phyloP scores from a whole-genome alignment of 2,888 invertebrate genomes.

The Trypoxylon attenuatum region DNA sequence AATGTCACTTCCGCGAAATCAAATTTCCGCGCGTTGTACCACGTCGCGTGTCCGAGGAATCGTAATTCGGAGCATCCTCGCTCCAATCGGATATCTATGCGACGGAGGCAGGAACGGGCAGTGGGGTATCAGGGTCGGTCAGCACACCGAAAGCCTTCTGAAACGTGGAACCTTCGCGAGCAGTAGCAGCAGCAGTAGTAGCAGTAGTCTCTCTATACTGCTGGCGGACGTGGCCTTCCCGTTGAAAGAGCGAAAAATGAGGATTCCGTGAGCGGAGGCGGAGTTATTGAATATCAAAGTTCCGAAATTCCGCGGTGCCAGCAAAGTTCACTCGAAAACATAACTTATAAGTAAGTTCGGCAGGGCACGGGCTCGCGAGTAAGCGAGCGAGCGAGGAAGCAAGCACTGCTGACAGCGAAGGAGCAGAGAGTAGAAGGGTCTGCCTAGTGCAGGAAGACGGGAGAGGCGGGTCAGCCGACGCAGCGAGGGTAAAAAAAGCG shows the following conservation, averaged over 20 bases:
- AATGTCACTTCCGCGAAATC: slow-evolving; percentile 57
- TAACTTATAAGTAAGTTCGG: slow-evolving; percentile 70
- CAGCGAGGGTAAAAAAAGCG: slow-evolving; percentile 49
- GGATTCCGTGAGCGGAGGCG: slow-evolving; percentile 43
- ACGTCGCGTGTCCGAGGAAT: slow-evolving; percentile 40
- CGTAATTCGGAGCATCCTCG: slow-evolving; percentile 28
- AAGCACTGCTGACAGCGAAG: slow-evolving; percentile 4
- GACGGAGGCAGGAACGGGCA: slow-evolving; percentile 12
- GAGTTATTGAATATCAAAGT: slow-evolving; percentile 72
- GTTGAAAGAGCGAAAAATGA: slow-evolving; percentile 54
- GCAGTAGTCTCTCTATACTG: slow-evolving; percentile 4
- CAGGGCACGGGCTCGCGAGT: slow-evolving; percentile 14
- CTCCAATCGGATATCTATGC: slow-evolving; percentile 33
- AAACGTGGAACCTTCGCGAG: too few relatives aligned
- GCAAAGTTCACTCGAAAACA: slow-evolving; percentile 70
- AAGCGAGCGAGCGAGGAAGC: slow-evolving; percentile 22
- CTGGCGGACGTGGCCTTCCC: slow-evolving; percentile 42
- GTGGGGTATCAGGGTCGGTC: too few relatives aligned
- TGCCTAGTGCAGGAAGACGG: too few relatives aligned
- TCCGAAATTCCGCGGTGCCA: slow-evolving; percentile 68
- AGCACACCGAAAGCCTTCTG: too few relatives aligned
- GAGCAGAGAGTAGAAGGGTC: too few relatives aligned
- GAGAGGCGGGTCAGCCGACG: slow-evolving; percentile 38
- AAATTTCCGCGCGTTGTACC: slow-evolving; percentile 46
- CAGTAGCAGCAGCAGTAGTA: too few relatives aligned